phyloP scores from a whole-genome alignment of 2,113 vertebrate species.

The Pipra filicauda region DNA sequence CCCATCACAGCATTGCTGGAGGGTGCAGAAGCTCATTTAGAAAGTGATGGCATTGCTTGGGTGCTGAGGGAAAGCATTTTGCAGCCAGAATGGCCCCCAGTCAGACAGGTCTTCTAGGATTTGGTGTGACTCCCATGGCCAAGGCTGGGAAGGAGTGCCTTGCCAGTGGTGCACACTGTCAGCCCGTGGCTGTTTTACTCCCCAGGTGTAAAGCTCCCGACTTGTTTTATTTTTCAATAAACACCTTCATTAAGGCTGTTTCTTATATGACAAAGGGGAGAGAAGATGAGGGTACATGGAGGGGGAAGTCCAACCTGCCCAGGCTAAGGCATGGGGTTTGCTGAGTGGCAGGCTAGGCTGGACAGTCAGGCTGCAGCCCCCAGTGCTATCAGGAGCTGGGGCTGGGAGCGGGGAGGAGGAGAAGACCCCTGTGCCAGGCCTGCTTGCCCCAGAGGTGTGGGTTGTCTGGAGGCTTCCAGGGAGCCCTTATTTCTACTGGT shows the following conservation, averaged over 20 bases:
- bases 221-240: constrained; percentile 51
- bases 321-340: not conserved
- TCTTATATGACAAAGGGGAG: not conserved
- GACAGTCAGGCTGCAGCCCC: not conserved
- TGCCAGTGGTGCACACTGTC: not conserved
- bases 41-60: not conserved
- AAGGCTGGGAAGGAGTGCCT: not conserved
- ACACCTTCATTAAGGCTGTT: not conserved
- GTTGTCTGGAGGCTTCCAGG: not conserved
- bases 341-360: not conserved
- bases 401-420: not conserved
- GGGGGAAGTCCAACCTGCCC: not conserved
- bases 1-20: not conserved
- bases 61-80: not conserved
- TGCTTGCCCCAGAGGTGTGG: rapidly evolving
- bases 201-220: not conserved
- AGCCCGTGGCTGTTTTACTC: not conserved
- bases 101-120: not conserved
- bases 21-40: not conserved
- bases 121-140: not conserved
- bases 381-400: not conserved
- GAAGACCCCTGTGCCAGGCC: not conserved
- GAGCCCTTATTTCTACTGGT: not conserved
- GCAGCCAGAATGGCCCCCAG: not conserved
- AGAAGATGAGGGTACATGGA: not conserved